Conservation (phyloP, 64 coral and sea anemone genomes). For the Anthopleura sola region DNA sequence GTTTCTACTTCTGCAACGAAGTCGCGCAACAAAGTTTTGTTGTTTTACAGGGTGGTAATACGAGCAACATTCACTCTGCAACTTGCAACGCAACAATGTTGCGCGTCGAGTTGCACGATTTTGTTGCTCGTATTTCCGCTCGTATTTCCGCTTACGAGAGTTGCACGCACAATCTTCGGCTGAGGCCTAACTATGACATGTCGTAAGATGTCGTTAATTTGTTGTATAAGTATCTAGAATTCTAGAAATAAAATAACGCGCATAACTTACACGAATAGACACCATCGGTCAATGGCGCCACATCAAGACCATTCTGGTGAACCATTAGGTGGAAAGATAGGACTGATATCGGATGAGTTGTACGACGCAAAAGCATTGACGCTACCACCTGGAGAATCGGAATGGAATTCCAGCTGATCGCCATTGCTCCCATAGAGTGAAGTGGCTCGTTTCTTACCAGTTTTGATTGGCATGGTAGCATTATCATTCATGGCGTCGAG, state of each 20-base stretch:
- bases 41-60: too few species aligned
- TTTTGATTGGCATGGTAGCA: constrained; percentile 63
- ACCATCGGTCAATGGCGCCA: neutral
- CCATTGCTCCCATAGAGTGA: constrained; percentile 63
- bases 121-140: too few species aligned
- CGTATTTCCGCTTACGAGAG: neutral
- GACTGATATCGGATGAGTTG: constrained; percentile 55
- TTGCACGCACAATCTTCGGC: neutral
- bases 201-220: neutral
- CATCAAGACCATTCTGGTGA: constrained; percentile 72
- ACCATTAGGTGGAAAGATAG: constrained; percentile 66
- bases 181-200: neutral
- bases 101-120: too few species aligned
- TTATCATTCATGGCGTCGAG: constrained; percentile 96
- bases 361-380: constrained; percentile 85
- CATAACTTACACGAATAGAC: neutral
- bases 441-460: constrained; percentile 57
- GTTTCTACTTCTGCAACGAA: too few species aligned
- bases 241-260: neutral
- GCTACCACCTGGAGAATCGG: constrained; percentile 69
- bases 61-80: too few species aligned
- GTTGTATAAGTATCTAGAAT: neutral
- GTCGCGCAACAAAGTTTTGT: too few species aligned
- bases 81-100: too few species aligned
- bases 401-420: constrained; percentile 79